phyloP scores from a whole-genome alignment of 1,140 invertebrate genomes.

The Drosophila setifemur region DNA sequence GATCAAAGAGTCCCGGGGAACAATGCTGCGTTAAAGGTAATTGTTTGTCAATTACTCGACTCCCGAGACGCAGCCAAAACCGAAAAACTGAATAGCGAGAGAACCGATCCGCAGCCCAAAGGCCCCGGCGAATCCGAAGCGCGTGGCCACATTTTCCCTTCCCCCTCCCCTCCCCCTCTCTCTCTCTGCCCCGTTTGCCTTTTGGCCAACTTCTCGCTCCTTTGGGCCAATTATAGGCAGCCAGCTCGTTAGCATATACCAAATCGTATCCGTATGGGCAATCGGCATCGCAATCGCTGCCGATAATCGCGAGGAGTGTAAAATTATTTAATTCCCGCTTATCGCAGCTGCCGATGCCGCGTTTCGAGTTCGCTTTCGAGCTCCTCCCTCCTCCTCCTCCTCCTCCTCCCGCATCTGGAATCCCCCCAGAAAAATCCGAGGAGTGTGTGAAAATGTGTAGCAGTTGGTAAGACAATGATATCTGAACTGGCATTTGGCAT shows the following conservation, averaged over 20 bases:
- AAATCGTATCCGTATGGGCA: conserved; percentile 72
- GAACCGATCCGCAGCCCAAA: conserved; percentile 1
- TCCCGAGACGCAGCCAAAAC: conserved; percentile 51
- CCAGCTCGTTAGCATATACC: conserved; percentile 78
- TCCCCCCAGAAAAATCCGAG: neutral
- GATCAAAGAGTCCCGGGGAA: conserved; percentile 67
- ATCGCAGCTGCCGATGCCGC: conserved; percentile 56
- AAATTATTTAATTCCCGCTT: conserved; percentile 80
- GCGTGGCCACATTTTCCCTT: conserved; percentile 45
- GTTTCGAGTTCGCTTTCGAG: no score
- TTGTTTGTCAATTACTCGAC: conserved; percentile 81
- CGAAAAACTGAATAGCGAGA: neutral
- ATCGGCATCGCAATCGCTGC: conserved; percentile 68
- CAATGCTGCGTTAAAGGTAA: conserved; percentile 81
- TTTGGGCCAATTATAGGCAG: conserved; percentile 72
- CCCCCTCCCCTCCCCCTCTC: neutral
- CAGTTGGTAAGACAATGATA: conserved; percentile 70
- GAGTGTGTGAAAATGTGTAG: conserved; percentile 75
- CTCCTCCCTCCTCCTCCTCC: neutral
- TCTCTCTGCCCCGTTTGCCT: no score
- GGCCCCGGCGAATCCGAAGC: conserved; percentile 14
- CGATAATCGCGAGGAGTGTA: conserved; percentile 78
- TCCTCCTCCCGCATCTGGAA: neutral
- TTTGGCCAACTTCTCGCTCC: conserved; percentile 5
- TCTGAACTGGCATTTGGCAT: conserved; percentile 46